These are phyloP conservation scores for Euproctis similis DNA, from an alignment of 2,888 invertebrate species.

Conservation along the genomic window DNA sequence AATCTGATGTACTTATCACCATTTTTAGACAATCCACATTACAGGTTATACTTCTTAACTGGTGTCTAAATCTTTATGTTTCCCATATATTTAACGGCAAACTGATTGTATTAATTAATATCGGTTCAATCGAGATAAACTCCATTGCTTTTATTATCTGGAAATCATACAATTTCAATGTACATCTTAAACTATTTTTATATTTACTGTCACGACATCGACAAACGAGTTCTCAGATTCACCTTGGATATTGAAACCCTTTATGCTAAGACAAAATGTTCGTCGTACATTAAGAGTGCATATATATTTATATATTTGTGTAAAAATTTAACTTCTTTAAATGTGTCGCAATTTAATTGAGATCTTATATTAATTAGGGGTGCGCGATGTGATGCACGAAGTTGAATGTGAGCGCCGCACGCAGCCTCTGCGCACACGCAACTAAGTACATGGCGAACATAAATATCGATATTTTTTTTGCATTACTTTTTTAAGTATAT, in stretches of 20 bases:
- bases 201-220: conserved; percentile 36
- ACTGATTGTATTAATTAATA: conserved; percentile 25
- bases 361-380: conserved; percentile 76
- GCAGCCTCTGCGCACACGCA: conserved; percentile 70
- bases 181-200: conserved; percentile 40
- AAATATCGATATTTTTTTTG: conserved; percentile 30
- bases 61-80: conserved; percentile 15
- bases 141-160: conserved; percentile 33
- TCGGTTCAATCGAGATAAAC: conserved; percentile 33
- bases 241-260: conserved; percentile 51
- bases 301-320: too few species aligned
- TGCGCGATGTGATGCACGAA: conserved; percentile 59
- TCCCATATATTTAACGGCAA: conserved; percentile 19
- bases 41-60: conserved; percentile 15
- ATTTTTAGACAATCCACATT: conserved; percentile 13
- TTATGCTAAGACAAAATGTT: conserved; percentile 53
- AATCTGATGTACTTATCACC: conserved; percentile 8
- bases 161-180: conserved; percentile 41
- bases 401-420: conserved; percentile 68
- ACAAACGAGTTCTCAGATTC: conserved; percentile 56
- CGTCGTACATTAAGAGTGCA: conserved; percentile 49
- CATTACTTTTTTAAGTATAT: conserved; percentile 28
- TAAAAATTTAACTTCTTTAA: conserved; percentile 64
- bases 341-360: conserved; percentile 75
- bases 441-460: conserved; percentile 35